phyloP scores from a whole-genome alignment of 2,797 vertebrate species.

The Falco concolor region DNA sequence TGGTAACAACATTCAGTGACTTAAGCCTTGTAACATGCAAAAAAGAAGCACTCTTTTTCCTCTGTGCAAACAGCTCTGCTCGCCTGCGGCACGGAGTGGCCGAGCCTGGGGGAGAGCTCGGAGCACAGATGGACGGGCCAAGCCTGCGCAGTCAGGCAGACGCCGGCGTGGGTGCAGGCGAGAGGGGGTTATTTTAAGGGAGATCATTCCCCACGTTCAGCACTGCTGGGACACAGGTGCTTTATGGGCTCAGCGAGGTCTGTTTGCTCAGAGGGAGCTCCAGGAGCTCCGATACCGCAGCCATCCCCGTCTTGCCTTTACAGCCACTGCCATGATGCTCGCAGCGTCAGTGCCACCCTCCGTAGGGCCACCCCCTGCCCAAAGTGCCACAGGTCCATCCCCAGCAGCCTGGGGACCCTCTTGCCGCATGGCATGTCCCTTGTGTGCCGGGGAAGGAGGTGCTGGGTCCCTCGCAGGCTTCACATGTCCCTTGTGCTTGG shows the following conservation, averaged over 20 bases:
- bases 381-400: background rate
- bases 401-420: background rate
- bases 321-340: background rate
- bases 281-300: background rate
- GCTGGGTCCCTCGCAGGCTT: accelerated
- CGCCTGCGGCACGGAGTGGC: accelerated
- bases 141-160: background rate
- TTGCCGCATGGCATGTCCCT: too few species aligned
- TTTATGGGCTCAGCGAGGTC: background rate
- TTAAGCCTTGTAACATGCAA: background rate
- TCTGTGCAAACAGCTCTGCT: background rate
- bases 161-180: accelerated
- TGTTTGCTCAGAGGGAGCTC: background rate
- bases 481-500: background rate
- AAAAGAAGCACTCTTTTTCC: background rate
- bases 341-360: accelerated
- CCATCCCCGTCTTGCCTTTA: background rate
- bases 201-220: background rate
- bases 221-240: background rate
- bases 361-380: background rate
- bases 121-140: background rate
- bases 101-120: background rate
- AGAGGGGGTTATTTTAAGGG: background rate
- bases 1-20: background rate
- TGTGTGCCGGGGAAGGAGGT: too few species aligned